Percentiles rank a stretch among this genome's conserved stretches.
These are phyloP conservation scores for Agrypnia vestita DNA, from an alignment of 1,140 invertebrate genomes.

Conservation along the genomic window DNA sequence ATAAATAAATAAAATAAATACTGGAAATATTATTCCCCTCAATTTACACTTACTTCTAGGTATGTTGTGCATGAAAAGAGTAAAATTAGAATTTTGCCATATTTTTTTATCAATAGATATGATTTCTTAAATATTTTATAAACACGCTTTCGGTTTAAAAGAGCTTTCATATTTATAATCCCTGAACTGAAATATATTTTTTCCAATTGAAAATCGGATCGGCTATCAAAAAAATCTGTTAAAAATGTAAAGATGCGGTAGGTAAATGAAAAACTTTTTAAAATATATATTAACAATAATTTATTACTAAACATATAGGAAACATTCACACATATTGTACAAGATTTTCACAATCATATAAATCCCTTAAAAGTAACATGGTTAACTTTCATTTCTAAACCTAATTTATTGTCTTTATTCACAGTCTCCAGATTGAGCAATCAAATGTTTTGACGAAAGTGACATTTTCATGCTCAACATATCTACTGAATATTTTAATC, in stretches of 20 bases:
- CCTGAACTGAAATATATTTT: too few relatives aligned
- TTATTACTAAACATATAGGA: conserved; percentile 27
- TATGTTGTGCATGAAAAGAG: too few relatives aligned
- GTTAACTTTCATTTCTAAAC: conserved; percentile 42
- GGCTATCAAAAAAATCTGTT: too few relatives aligned
- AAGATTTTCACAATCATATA: conserved; percentile 29
- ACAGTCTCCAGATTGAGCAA: conserved; percentile 28
- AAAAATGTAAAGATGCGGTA: neutral
- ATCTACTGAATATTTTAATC: neutral
- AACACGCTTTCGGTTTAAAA: too few relatives aligned
- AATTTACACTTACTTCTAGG: too few relatives aligned
- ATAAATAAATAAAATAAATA: too few relatives aligned
- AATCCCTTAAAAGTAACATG: conserved; percentile 38
- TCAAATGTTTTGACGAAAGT: neutral
- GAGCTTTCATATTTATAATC: too few relatives aligned
- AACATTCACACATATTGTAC: conserved; percentile 31
- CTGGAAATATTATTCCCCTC: too few relatives aligned
- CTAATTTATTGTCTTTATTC: conserved; percentile 28
- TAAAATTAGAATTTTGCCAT: too few relatives aligned
- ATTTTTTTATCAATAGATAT: too few relatives aligned
- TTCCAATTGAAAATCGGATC: too few relatives aligned
- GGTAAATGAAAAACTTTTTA: conserved; percentile 1
- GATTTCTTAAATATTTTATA: too few relatives aligned
- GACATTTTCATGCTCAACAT: neutral
- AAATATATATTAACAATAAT: conserved; percentile 20